phyloP scores from a whole-genome alignment of 2,113 vertebrate genomes.

The Petaurus breviceps region DNA sequence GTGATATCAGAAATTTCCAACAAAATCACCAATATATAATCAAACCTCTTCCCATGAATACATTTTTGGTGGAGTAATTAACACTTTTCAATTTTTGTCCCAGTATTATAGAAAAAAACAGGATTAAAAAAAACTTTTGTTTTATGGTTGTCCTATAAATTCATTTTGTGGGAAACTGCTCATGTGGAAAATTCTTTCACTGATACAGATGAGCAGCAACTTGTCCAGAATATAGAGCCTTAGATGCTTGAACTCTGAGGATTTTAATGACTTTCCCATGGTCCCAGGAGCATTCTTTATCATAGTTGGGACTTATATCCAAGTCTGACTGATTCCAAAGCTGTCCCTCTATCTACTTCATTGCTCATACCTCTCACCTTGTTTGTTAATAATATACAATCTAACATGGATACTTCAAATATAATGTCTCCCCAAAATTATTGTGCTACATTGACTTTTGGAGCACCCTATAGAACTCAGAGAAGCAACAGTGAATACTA shows the following conservation, averaged over 20 bases:
- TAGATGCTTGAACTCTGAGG: not conserved
- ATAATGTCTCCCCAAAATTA: not conserved
- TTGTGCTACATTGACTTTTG: not conserved
- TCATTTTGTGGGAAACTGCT: not conserved
- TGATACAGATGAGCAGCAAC: not conserved
- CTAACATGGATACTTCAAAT: constrained; percentile 57
- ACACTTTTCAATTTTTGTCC: not conserved
- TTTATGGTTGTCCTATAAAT: not conserved
- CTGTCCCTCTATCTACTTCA: not conserved
- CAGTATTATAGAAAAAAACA: not conserved
- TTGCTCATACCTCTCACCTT: not conserved
- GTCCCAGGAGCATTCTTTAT: not conserved
- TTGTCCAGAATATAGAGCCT: not conserved
- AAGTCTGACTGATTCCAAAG: not conserved
- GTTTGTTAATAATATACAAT: constrained; percentile 22
- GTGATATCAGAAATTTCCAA: not conserved
- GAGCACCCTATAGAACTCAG: constrained; percentile 33
- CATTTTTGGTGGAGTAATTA: not conserved
- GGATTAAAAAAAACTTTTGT: not conserved
- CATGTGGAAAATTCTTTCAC: not conserved
- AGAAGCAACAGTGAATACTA: constrained; percentile 5
- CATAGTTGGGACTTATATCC: not conserved
- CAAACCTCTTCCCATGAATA: not conserved
- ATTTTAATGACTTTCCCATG: not conserved
- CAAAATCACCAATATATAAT: not conserved